Evolutionary conservation across 2,888 invertebrate species (phyloP).

Genomic region (Petrolisthes manimaculis): DNA sequence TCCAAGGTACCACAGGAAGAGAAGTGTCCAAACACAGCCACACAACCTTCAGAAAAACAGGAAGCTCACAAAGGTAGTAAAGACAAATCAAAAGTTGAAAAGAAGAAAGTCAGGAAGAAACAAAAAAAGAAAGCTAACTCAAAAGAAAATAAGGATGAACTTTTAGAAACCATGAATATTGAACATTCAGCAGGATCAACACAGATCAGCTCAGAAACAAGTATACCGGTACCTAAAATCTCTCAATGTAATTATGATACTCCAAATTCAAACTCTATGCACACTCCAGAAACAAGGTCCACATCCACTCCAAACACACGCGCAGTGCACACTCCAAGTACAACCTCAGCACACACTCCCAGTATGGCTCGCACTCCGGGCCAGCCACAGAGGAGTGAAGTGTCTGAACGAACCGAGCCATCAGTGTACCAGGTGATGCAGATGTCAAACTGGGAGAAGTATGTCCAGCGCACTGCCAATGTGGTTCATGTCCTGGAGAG

Average conservation of each 20-base stretch:
- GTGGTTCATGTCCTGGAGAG: conserved; percentile 83
- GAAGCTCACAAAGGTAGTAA: no score
- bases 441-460: conserved; percentile 56
- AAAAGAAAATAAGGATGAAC: no score
- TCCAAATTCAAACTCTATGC: neutral
- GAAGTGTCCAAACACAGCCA: neutral
- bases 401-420: conserved; percentile 34
- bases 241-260: neutral
- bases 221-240: neutral
- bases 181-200: no score
- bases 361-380: neutral
- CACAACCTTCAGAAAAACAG: no score
- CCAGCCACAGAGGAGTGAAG: neutral
- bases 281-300: neutral
- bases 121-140: no score
- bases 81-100: no score
- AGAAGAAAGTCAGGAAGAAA: no score
- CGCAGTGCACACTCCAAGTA: neutral
- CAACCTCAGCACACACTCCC: neutral
- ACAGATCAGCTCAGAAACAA: neutral
- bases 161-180: no score
- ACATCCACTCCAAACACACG: neutral
- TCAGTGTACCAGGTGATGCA: conserved; percentile 51
- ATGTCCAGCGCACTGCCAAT: conserved; percentile 67
- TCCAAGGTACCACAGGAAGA: neutral